Evolutionary conservation across 2,888 invertebrate species (phyloP), one percentile per base, ranked within the genome.

Genomic region (Melieria picta): DNA sequence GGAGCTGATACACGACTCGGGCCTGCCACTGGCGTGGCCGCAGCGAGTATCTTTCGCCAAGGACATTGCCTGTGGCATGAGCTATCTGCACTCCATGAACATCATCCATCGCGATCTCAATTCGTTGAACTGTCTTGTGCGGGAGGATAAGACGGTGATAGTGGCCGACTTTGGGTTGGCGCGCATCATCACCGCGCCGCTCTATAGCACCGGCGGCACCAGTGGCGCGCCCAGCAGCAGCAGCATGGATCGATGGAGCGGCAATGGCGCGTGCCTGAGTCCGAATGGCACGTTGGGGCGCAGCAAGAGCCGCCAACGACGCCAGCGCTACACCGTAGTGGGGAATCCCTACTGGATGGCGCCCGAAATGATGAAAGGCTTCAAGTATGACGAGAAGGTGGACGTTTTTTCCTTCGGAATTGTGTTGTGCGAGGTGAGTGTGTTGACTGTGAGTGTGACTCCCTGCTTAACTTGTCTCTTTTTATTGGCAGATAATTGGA

Each of bases 301-400:
- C 65, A 90, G 88, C 77, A 90, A 92, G 73, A 91, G 91, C 64
- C 89, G 90, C 64, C 91, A 93, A 79, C 88, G 96, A 0, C 90
- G 95, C 78, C 97, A 97, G 83, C 89, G 97, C 11, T 97, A 97
- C 85, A 98, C 97, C 0, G 97, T 98, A 46, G 98, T 98, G 0
- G 98, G 98, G 1, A 97, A 96, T 89, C 97, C 98, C 0, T 98
- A 97, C 87, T 98, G 97, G 97, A 98, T 98, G 98, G 98, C 98
- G 0, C 98, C 98, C 0, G 98, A 98, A 87, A 98, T 98, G 98
- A 95, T 98, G 95, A 96, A 94, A 85, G 97, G 97, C 30, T 94
- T 95, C 81, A 94, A 94, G 77, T 98, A 98, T 85, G 97, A 98
- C 83, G 97, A 98, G 85, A 96, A 96, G 86, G 98, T 98, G 0